Evolutionary conservation across 2,888 invertebrate genomes (phyloP), one percentile per base, ranked within the genome.

Genomic region (Frankliniella intonsa): DNA sequence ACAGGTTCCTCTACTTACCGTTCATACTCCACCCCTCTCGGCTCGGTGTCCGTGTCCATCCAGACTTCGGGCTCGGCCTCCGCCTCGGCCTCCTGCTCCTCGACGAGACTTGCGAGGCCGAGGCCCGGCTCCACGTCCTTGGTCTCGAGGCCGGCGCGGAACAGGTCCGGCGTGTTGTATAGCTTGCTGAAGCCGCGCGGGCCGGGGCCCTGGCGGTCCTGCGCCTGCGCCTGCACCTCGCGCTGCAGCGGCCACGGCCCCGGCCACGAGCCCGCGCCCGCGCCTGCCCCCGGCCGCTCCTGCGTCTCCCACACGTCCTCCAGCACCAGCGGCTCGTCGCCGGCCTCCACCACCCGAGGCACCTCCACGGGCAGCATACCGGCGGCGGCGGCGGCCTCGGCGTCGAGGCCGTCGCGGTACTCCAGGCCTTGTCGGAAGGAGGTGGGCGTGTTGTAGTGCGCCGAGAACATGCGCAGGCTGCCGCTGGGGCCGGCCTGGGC

Each of bases 51-150:
- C 11, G 69, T 25, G 69, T 76, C 69, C 69, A 76, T 76, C 69
- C 69, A 76, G 22, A 76, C 69, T 25, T 76, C 69, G 22, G 81
- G 82, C 14, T 84, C 84, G 25, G 86, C 90, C 86, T 91, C 91
- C 83, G 90, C 91, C 81, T 89, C 88, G 85, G 92, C 91, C 84
- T 91, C 90, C 82, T 91, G 88, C 22, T 89, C 89, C 86, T 92
- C 91, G 11, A 90, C 89, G 79, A 90, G 84, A 38, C 38, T 38
- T 5, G 38, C 38, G 38, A 38, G 38, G 86, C 86, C 82, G 86
- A 86, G 76, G 85, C 86, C 82, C 38, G 84, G 84, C 0, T 85
- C 83, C n/a, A 85, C 85, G 82, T 88, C 88, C 81, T 86, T 86
- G 0, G 87, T 86, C 84, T 89, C 89, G 86, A 88, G 87, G 17